phyloP scores from a whole-genome alignment of 2,888 invertebrate species.

The Malacosoma neustria region DNA sequence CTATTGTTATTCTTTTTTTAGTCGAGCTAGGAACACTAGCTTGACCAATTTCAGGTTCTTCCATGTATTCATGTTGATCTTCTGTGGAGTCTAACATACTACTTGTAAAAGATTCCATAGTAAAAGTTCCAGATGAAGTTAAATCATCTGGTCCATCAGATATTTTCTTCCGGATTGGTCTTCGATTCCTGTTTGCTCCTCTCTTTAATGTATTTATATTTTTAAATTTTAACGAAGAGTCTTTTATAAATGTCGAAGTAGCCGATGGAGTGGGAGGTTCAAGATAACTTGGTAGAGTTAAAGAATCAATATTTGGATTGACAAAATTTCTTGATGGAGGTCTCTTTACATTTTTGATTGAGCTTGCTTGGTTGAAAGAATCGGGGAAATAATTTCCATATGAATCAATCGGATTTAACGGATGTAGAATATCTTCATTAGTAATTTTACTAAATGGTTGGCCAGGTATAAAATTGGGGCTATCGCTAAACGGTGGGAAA shows the following conservation, averaged over 20 bases:
- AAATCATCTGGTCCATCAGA: conserved; percentile 54
- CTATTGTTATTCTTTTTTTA: conserved; percentile 39
- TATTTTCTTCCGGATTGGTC: conserved; percentile 62
- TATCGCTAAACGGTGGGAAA: conserved; percentile 40
- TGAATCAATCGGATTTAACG: conserved; percentile 47
- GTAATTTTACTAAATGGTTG: conserved; percentile 40
- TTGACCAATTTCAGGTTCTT: conserved; percentile 40
- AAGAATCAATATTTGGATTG: conserved; percentile 33
- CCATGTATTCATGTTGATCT: conserved; percentile 41
- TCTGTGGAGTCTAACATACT: conserved; percentile 43
- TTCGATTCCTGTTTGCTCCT: conserved; percentile 42
- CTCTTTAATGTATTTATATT: conserved; percentile 49
- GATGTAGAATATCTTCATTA: conserved; percentile 41
- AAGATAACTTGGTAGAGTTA: conserved; percentile 59
- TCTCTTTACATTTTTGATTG: conserved; percentile 51
- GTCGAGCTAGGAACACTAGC: conserved; percentile 22
- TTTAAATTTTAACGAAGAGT: conserved; percentile 46
- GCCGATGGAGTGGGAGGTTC: conserved; percentile 64
- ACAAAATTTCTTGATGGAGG: conserved; percentile 37
- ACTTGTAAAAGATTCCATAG: conserved; percentile 40
- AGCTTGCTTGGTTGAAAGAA: conserved; percentile 57
- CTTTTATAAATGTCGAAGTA: conserved; percentile 45
- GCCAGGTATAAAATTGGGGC: conserved; percentile 52
- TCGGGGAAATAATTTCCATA: conserved; percentile 64
- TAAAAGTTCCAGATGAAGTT: conserved; percentile 54